phyloP scores from a whole-genome alignment of 1,140 invertebrate genomes.

The Calycopis cecrops region DNA sequence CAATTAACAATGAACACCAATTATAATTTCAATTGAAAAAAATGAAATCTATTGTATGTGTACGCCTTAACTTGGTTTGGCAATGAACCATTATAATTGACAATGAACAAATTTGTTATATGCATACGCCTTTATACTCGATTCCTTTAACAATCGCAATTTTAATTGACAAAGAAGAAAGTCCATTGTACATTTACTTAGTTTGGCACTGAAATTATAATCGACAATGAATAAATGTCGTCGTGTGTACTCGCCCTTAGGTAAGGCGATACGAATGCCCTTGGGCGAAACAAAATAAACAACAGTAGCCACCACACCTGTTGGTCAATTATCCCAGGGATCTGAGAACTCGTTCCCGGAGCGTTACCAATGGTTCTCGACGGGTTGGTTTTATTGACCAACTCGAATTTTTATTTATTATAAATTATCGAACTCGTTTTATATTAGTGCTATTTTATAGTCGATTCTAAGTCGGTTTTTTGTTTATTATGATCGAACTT shows the following conservation, averaged over 20 bases:
- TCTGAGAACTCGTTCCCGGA: conserved; percentile 18
- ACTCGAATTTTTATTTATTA: background rate
- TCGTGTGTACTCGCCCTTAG: background rate
- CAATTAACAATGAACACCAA: too few species aligned
- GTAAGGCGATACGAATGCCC: conserved; percentile 16
- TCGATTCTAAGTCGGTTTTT: too few species aligned
- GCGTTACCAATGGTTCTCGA: conserved; percentile 16
- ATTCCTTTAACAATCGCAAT: too few species aligned
- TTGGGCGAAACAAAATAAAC: conserved; percentile 42
- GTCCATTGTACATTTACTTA: background rate
- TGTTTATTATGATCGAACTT: too few species aligned
- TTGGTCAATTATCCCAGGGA: conserved; percentile 52
- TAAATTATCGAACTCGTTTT: background rate
- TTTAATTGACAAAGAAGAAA: too few species aligned
- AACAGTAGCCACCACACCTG: conserved; percentile 43
- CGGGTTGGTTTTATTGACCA: background rate
- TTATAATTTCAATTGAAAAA: too few species aligned
- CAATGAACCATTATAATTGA: too few species aligned
- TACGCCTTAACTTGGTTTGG: too few species aligned
- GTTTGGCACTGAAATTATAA: background rate
- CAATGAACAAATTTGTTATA: too few species aligned
- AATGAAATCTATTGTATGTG: too few species aligned
- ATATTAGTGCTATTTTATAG: background rate
- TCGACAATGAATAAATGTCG: background rate
- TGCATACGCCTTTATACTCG: too few species aligned